Base-by-base conservation (phyloP, 2,888 invertebrate genomes). In the Pachliopta kotzebuea region DNA sequence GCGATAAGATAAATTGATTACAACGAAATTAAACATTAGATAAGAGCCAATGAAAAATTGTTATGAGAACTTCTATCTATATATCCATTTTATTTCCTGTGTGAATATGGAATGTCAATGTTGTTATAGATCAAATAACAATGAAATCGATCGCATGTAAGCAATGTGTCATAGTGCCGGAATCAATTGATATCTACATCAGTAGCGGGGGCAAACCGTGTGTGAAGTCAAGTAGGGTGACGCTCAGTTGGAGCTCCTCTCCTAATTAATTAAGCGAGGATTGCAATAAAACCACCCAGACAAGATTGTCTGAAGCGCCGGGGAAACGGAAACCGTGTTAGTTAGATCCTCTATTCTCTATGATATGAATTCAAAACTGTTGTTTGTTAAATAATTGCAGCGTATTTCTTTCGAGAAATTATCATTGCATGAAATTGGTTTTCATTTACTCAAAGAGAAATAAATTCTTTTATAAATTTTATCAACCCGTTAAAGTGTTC, bases 181-280 rank as follows among this genome's bases (percentile, higher is more conserved):
- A 60, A 57, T 61, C 45, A 56, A 61, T 65, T 57, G 45, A 45
- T 56, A 42, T 31, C 29, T 23, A 57, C 65, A 65, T 61, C 56
- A 57, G 57, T 56, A 42, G 56, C 55, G 42, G 49, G 52, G 42
- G 55, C 31, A 59, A 59, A 37, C 53, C 56, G 53, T 60, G 60
- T 65, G 65, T 60, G 60, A 55, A 65, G 62, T 62, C 20, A 50
- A 62, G 49, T 55, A 54, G 54, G 60, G 64, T 56, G 64, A 56
- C 55, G 57, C 37, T 49, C 56, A 50, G 31, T 56, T 54, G 53
- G 20, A 24, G 24, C 54, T 62, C 62, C 62, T 62, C 55, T 65
- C 58, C 65, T 65, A 58, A 65, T 65, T 65, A 65, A 65, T 62
- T 65, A 65, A 62, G 23, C 56, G 65, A 31, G 62, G 57, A 65